Percentiles rank a stretch among this genome's conserved stretches.
phyloP scores from a whole-genome alignment of 2,797 vertebrate genomes.

The Hippopotamyrus pictus region DNA sequence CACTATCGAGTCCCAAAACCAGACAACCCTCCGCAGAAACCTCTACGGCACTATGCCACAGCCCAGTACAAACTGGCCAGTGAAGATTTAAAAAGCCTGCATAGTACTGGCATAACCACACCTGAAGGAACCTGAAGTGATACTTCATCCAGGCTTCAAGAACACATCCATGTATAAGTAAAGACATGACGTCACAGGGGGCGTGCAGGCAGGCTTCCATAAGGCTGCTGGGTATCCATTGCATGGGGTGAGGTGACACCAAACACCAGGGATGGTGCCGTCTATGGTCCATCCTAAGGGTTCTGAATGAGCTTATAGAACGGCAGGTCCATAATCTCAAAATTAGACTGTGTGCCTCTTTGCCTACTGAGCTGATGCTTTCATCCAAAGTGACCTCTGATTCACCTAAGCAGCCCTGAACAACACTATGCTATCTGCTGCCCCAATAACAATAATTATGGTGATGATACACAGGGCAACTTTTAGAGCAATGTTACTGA shows the following conservation, averaged over 20 bases:
- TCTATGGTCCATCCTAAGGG: slow-evolving; percentile 29
- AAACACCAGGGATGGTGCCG: slow-evolving; percentile 7
- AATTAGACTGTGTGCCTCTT: slow-evolving; percentile 16
- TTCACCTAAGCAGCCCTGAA: neutral
- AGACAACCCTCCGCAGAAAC: neutral
- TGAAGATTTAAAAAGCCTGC: neutral
- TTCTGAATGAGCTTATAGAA: slow-evolving; percentile 40
- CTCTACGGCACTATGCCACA: neutral
- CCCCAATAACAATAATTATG: neutral
- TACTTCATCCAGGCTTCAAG: neutral
- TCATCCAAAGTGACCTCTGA: neutral
- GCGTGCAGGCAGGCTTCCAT: slow-evolving; percentile 16
- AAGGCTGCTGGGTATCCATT: slow-evolving; percentile 30
- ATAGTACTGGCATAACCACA: neutral
- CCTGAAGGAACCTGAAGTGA: neutral
- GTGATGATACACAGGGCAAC: neutral
- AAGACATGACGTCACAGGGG: slow-evolving; percentile 5
- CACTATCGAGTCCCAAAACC: neutral
- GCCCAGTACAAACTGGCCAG: neutral
- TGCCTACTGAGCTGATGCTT: neutral
- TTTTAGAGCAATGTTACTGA: neutral
- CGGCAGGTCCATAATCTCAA: slow-evolving; percentile 20
- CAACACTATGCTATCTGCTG: neutral
- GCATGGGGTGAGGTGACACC: slow-evolving; percentile 39
- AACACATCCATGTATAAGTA: neutral